phyloP scores from a whole-genome alignment of 2,888 invertebrate species.

The Megalurothrips usitatus region DNA sequence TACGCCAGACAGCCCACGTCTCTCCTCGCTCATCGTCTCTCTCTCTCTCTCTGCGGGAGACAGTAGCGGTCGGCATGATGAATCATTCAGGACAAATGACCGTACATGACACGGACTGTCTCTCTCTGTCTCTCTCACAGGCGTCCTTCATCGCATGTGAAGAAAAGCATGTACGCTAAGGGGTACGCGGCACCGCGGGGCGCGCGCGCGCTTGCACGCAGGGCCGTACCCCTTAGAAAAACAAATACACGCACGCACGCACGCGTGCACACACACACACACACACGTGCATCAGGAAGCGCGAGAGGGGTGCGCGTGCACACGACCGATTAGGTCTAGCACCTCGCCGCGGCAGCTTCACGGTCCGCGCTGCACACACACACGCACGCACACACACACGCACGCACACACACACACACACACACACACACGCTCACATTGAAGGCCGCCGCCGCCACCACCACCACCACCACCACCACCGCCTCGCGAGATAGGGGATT shows the following conservation, averaged over 20 bases:
- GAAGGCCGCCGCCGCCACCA: too few relatives aligned
- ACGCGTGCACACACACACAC: not conserved
- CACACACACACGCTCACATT: too few relatives aligned
- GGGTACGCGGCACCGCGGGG: too few relatives aligned
- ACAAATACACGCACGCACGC: not conserved
- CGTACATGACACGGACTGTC: not conserved
- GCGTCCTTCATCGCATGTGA: not conserved
- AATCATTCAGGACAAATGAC: slow-evolving; percentile 13
- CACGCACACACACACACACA: too few relatives aligned
- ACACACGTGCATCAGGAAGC: too few relatives aligned
- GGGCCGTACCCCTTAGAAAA: not conserved
- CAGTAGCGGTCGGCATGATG: not conserved
- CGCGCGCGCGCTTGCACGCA: too few relatives aligned
- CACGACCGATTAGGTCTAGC: not conserved
- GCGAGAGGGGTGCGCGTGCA: too few relatives aligned
- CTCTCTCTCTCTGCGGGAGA: not conserved
- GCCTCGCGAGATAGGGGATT: too few relatives aligned
- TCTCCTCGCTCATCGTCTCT: too few relatives aligned
- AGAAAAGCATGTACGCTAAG: not conserved
- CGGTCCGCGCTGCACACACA: not conserved
- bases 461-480: too few relatives aligned
- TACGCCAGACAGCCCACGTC: too few relatives aligned
- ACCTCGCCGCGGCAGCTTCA: not conserved
- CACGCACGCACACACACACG: not conserved
- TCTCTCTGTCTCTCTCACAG: too few relatives aligned